Evolutionary conservation across 2,797 vertebrate genomes (phyloP), one percentile per base, ranked within the genome.

Genomic region (Manis crassicaudata): DNA sequence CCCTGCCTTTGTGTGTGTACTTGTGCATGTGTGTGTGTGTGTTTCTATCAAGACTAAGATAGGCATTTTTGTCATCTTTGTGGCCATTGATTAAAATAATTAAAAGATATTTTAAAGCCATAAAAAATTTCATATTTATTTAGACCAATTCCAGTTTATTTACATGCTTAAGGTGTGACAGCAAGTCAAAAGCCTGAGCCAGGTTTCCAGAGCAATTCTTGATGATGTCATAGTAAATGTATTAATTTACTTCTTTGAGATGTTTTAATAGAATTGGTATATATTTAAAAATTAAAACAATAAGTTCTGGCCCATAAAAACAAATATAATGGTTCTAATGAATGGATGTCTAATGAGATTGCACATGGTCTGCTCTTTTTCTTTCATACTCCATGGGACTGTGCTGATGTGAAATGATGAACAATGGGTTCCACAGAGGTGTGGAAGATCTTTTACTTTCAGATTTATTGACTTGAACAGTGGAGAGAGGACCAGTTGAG

Each of bases 31-130:
- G 80, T 46, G 37, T 62, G 11, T 27, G 25, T 54, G 8, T 72
- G 37, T 90, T 88, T 87, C 35, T 85, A 43, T 85, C 25, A 60
- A 67, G n/a, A 75, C 11, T 62, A 85, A 84, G 21, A 29, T 21
- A 90, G 50, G 14, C 17, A 84, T 89, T 87, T 94, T 35, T 72
- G n/a, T 43, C 18, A 76, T 73, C 27, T 97, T 93, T 88, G 37
- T 85, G 92, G 58, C 11, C 37, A 56, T 63, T 79, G 68, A 75
- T 85, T 56, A 83, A 83, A 90, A 54, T 72, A 87, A 65, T 75
- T 80, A n/a, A 35, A 62, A 91, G n/a, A 32, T 20, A 8, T 40
- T 84, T 25, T 27, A 73, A 18, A 72, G 40, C 18, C 83, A 58
- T 54, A 67, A 87, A 87, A 75, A 79, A 29, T 32, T 83, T 46